Evolutionary conservation across 2,113 vertebrate genomes (phyloP), one percentile per base, ranked within the genome.

Genomic region (Mesitornis unicolor): DNA sequence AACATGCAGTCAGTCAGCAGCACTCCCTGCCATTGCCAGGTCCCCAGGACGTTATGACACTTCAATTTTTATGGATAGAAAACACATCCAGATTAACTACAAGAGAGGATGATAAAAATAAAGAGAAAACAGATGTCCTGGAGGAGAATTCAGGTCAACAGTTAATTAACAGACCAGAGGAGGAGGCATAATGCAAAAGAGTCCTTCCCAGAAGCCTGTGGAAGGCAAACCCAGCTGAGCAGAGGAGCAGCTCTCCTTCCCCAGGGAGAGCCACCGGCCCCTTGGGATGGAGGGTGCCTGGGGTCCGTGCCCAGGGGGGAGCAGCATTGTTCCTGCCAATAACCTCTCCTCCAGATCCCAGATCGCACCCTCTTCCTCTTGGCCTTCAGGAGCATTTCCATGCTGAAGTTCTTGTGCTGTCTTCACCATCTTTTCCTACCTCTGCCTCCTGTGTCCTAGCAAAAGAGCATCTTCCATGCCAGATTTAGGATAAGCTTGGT

Each of bases 161-260:
- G 35, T 47, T 89, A 84, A 91, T 84, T 81, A 89, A 29, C 29
- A 91, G 64, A 70, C 80, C 38, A 74, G 28, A 78, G 5, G n/a
- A 90, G n/a, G 42, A 70, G 22, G 6, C 22, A 57, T 82, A 54
- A 63, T 31, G 67, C 6, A 26, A 63, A 45, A n/a, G 24, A 60
- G 6, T 1, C 71, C 38, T 83, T 61, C 29, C 56, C 77, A 81
- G 64, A 53, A 89, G 59, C 40, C 64, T 40, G n/a, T 50, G 60
- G 81, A 89, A 93, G 50, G 36, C 48, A 76, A 43, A 74, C n/a
- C 6, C 22, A 0, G 0, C 6, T 56, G 38, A 53, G 45, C 45
- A 94, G 45, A 74, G 60, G 15, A 81, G 33, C 40, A 73, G 33
- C 5, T 36, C 10, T 73, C n/a, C n/a, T n/a, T 22, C n/a, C 28